Percentiles rank a stretch among this genome's conserved stretches.
Evolutionary conservation across 2,888 invertebrate species (phyloP).

Genomic region (Nomada ruficornis): DNA sequence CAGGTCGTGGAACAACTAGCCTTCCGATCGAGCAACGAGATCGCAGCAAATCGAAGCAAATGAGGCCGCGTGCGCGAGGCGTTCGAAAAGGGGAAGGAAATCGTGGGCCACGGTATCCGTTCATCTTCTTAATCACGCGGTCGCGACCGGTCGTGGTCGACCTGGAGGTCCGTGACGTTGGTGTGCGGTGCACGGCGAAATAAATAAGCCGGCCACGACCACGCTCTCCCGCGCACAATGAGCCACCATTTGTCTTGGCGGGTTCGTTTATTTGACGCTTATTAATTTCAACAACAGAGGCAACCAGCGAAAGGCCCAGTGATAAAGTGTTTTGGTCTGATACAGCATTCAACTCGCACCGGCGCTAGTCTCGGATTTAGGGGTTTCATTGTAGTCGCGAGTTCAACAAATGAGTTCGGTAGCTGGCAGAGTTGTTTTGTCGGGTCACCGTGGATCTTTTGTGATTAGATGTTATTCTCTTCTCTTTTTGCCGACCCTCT

Average conservation of each 20-base stretch:
- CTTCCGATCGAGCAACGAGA: background rate
- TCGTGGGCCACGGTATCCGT: slow-evolving; percentile 62
- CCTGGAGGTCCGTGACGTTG: slow-evolving; percentile 49
- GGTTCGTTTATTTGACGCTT: slow-evolving; percentile 75
- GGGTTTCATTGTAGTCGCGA: background rate
- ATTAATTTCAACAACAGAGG: slow-evolving; percentile 77
- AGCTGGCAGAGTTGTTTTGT: slow-evolving; percentile 44
- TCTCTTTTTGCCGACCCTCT: too few species aligned
- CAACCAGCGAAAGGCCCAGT: slow-evolving; percentile 55
- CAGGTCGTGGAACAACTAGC: background rate
- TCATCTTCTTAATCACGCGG: slow-evolving; percentile 71
- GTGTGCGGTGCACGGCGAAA: slow-evolving; percentile 52
- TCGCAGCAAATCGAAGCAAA: slow-evolving; percentile 63
- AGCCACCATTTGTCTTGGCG: slow-evolving; percentile 74
- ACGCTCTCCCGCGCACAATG: slow-evolving; percentile 69
- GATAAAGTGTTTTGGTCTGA: slow-evolving; percentile 62
- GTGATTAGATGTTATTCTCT: slow-evolving; percentile 8
- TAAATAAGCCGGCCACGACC: slow-evolving; percentile 68
- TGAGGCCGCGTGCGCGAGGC: slow-evolving; percentile 48
- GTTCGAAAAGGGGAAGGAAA: slow-evolving; percentile 43
- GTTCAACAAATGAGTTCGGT: slow-evolving; percentile 49
- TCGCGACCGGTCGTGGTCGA: slow-evolving; percentile 56
- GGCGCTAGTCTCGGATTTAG: slow-evolving; percentile 37
- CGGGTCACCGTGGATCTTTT: background rate
- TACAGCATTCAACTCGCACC: background rate